Conservation (phyloP, 2,797 vertebrate species). For the Glyptemys insculpta region DNA sequence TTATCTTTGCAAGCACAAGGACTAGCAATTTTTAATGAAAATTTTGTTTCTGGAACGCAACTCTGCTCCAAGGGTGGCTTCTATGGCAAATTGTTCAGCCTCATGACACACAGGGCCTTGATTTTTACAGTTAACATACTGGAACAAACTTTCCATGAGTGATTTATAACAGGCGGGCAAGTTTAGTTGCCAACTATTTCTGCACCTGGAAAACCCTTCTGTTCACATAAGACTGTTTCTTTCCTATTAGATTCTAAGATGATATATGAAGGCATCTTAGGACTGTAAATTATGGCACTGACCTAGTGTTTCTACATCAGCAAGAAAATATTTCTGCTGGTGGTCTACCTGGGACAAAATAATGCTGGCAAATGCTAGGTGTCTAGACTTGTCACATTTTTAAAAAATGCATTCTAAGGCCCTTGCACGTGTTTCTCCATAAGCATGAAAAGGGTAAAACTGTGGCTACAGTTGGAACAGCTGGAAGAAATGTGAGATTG, state of each 20-base stretch:
- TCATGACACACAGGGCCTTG: neutral
- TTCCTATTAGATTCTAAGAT: neutral
- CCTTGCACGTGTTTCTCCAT: neutral
- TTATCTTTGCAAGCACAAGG: neutral
- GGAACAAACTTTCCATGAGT: neutral
- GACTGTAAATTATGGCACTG: constrained; percentile 51
- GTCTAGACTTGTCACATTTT: neutral
- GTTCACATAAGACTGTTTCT: neutral
- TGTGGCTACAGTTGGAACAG: neutral
- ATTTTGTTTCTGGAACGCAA: neutral
- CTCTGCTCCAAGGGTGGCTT: neutral
- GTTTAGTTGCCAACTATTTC: neutral
- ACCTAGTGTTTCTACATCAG: neutral
- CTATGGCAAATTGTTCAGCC: rapidly evolving
- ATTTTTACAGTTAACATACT: neutral
- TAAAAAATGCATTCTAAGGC: constrained; percentile 43
- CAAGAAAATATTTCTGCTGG: neutral
- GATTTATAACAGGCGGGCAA: constrained; percentile 40
- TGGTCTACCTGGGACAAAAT: neutral
- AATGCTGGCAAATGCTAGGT: neutral
- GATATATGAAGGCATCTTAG: constrained; percentile 43
- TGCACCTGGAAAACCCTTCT: constrained; percentile 58
- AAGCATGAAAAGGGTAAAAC: neutral
- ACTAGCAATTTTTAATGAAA: neutral
- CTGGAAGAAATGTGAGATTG: neutral